Conservation (phyloP, 2,888 invertebrate species). For the Andrena marginata region DNA sequence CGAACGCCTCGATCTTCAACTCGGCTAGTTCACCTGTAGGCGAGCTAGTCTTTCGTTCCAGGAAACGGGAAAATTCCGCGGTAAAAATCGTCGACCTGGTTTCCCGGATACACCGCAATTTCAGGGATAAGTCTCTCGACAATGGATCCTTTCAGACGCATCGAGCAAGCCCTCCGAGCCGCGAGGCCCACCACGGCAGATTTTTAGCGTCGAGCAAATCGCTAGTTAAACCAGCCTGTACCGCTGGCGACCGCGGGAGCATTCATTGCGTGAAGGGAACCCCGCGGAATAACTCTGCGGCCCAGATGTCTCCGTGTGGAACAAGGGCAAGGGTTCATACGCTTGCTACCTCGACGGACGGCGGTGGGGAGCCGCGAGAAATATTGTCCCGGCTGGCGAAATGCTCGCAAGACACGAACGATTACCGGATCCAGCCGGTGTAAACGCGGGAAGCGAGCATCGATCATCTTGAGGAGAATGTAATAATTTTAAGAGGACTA, state of each 20-base stretch:
- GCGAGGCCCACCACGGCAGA: neutral
- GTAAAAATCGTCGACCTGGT: conserved; percentile 13
- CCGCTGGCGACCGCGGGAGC: neutral
- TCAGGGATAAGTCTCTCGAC: conserved; percentile 35
- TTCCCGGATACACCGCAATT: conserved; percentile 29
- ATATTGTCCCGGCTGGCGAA: conserved; percentile 51
- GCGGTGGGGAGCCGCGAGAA: conserved; percentile 35
- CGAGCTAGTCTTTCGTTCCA: neutral
- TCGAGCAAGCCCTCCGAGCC: conserved; percentile 22
- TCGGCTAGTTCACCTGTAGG: neutral
- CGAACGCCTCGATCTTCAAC: neutral
- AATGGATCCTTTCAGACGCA: conserved; percentile 49
- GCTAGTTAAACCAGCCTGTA: conserved; percentile 44
- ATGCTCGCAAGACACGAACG: conserved; percentile 62
- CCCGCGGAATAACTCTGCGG: conserved; percentile 1
- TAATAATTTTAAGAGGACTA: conserved; percentile 60
- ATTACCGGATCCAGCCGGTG: conserved; percentile 53
- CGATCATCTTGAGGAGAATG: conserved; percentile 64
- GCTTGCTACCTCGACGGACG: neutral
- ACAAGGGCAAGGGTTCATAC: neutral
- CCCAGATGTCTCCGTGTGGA: neutral
- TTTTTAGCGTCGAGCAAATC: conserved; percentile 40
- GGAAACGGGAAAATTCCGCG: conserved; percentile 6
- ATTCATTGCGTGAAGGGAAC: neutral
- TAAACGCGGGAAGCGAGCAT: conserved; percentile 60